These are phyloP conservation scores for Porites rus DNA, from an alignment of 92 coral and sea anemone genomes.

Conservation along the genomic window DNA sequence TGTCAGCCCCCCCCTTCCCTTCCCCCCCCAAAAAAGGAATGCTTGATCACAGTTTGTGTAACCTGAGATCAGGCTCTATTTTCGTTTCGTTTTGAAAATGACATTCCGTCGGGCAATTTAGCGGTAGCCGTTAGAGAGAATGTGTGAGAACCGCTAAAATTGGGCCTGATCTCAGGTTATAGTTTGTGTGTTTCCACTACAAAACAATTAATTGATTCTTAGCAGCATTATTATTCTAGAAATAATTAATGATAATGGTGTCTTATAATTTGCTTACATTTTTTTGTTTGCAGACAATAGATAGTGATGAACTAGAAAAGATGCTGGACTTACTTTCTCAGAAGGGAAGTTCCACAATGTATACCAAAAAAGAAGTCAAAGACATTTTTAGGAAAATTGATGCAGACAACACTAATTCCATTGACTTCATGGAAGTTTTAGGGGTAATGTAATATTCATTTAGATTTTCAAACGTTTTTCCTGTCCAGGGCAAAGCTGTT, in stretches of 20 bases:
- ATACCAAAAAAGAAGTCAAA: slow-evolving; percentile 85
- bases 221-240: too few relatives aligned
- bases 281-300: slow-evolving; percentile 78
- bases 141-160: too few relatives aligned
- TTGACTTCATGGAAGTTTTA: slow-evolving; percentile 94
- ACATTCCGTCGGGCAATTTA: too few relatives aligned
- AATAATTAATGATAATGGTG: neutral
- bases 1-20: too few relatives aligned
- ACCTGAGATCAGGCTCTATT: too few relatives aligned
- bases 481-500: neutral
- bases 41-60: too few relatives aligned
- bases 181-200: too few relatives aligned
- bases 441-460: slow-evolving; percentile 67
- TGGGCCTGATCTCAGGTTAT: too few relatives aligned
- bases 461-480: neutral
- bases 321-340: slow-evolving; percentile 79
- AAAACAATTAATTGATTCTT: too few relatives aligned
- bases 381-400: slow-evolving; percentile 90
- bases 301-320: slow-evolving; percentile 85
- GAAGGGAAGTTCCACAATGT: slow-evolving; percentile 61
- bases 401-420: slow-evolving; percentile 91
- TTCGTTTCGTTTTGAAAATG: too few relatives aligned
- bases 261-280: neutral
- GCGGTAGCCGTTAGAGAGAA: too few relatives aligned
- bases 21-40: too few relatives aligned